A percentile compares a stretch with the other conserved stretches of the same genome.
Evolutionary conservation across 2,113 vertebrate genomes (phyloP).

Genomic region (Aegotheles bennettii): DNA sequence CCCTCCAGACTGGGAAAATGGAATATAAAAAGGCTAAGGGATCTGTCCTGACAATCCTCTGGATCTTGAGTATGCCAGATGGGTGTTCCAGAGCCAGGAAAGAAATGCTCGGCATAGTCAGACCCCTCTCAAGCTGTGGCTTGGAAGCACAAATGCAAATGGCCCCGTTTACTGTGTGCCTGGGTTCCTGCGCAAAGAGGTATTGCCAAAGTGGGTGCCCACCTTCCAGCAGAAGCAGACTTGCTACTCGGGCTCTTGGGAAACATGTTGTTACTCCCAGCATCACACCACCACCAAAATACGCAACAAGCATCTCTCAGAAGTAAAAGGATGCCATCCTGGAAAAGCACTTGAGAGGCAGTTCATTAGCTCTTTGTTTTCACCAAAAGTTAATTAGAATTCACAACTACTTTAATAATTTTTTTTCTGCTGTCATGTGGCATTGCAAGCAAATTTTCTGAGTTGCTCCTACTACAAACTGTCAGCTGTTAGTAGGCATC

Average conservation of each 20-base stretch:
- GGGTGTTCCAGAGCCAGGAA: neutral
- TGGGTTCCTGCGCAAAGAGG: neutral
- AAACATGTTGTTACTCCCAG: neutral
- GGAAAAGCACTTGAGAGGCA: neutral
- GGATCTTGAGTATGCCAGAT: neutral
- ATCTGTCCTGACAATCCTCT: neutral
- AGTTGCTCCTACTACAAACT: neutral
- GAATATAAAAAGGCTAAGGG: neutral
- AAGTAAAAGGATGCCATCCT: neutral
- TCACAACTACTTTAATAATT: neutral
- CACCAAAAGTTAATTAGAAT: neutral
- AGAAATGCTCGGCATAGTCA: neutral
- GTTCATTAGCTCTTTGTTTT: slow-evolving; percentile 1
- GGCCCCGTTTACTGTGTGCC: accelerated
- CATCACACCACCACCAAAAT: neutral
- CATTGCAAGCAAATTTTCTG: neutral
- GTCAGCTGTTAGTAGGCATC: neutral
- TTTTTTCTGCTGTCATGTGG: neutral
- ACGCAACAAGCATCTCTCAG: neutral
- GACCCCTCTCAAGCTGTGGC: neutral
- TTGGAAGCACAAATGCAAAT: accelerated
- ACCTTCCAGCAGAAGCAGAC: neutral
- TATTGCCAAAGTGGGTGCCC: neutral
- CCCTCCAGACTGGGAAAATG: neutral
- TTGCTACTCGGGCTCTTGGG: neutral